Evolutionary conservation across 2,797 vertebrate species (phyloP), one percentile per base, ranked within the genome.

Genomic region (Micrastur ruficollis): DNA sequence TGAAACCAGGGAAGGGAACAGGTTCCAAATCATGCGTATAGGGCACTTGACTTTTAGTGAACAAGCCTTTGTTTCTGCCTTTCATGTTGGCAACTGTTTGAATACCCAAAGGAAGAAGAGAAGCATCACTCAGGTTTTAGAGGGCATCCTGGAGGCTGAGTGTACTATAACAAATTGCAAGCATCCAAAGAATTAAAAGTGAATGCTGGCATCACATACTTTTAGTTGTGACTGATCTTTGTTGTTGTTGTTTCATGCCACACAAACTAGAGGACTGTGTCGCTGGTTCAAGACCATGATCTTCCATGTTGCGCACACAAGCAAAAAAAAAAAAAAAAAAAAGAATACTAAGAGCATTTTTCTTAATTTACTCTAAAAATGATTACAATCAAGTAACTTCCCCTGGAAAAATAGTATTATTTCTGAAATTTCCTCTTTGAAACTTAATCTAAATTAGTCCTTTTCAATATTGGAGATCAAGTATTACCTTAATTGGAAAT

Each of bases 21-120:
- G 22, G 34, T 23, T 79, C 47, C 58, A 12, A 2, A 75, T 75
- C 3, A 14, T 0, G 5, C 31, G 59, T 0, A 0, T 8, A 44
- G 15, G 32, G 18, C 14, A 68, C 16, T 3, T 21, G 11, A 47
- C 42, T 40, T 63, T 2, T 5, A 32, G 4, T 14, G 3, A 81
- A 56, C 14, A 36, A 89, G 62, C 19, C 12, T 71, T n/a, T 61
- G 13, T 6, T 87, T 38, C 42, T 29, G 11, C 12, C 31, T 85
- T 81, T 87, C 26, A 11, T 52, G 31, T n/a, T 55, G 14, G 38
- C 17, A 80, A 52, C 15, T 19, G 17, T 65, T 12, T 75, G 18
- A 89, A 89, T 25, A 68, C 1, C 8, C 23, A 18, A 65, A 75
- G n/a, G 8, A 63, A 87, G 42, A 76, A 70, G 8, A 82, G 5